Conservation (phyloP, 2,888 invertebrate species). For the Lymantria monacha region DNA sequence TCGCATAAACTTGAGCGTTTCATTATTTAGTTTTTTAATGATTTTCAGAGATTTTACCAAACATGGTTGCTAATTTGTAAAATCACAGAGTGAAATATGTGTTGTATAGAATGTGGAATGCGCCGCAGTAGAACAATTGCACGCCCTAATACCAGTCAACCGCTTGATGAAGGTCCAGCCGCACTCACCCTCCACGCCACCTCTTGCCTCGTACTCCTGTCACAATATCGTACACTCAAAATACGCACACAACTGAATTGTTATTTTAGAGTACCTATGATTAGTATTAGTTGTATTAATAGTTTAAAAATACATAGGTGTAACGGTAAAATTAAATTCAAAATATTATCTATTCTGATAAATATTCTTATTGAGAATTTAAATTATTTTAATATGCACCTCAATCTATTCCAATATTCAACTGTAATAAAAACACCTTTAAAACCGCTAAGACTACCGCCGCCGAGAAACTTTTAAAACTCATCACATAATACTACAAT, state of each 20-base stretch:
- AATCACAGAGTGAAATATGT: constrained; percentile 74
- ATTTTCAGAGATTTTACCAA: constrained; percentile 37
- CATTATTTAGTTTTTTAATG: constrained; percentile 14
- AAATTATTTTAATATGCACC: too few relatives aligned
- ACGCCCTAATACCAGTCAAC: constrained; percentile 79
- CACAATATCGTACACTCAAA: constrained; percentile 37
- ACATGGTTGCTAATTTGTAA: constrained; percentile 69
- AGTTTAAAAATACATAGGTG: too few relatives aligned
- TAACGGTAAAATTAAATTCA: too few relatives aligned
- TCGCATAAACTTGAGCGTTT: too few relatives aligned
- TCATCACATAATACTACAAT: constrained; percentile 20
- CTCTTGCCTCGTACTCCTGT: constrained; percentile 40
- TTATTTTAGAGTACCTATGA: neutral
- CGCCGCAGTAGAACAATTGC: constrained; percentile 73
- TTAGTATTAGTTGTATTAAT: too few relatives aligned
- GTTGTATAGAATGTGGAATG: constrained; percentile 68
- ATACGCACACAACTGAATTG: constrained; percentile 20
- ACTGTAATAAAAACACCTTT: constrained; percentile 4
- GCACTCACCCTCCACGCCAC: constrained; percentile 19
- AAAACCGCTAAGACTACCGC: constrained; percentile 10
- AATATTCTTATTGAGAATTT: too few relatives aligned
- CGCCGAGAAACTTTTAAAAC: constrained; percentile 20
- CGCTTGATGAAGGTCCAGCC: constrained; percentile 77
- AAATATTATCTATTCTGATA: too few relatives aligned
- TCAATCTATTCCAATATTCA: neutral